Conservation (phyloP, 2,888 invertebrate genomes). For the Synanthedon myopaeformis region DNA sequence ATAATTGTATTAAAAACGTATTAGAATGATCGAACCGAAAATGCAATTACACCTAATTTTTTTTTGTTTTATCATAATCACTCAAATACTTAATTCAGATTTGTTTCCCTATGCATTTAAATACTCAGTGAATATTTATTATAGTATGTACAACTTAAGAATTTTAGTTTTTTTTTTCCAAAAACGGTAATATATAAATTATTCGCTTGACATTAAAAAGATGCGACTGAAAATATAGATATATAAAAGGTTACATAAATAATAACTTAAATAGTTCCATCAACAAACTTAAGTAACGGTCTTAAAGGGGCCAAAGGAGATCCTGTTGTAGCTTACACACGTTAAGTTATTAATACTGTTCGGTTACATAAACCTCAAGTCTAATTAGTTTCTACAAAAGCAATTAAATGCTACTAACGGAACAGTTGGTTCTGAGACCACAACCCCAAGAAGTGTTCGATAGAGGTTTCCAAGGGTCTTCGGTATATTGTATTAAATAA, state of each 20-base stretch:
- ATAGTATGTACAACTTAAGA: too few relatives aligned
- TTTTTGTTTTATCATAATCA: too few relatives aligned
- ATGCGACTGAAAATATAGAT: not conserved
- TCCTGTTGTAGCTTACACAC: conserved; percentile 35
- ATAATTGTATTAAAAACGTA: too few relatives aligned
- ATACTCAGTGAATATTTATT: too few relatives aligned
- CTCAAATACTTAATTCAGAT: too few relatives aligned
- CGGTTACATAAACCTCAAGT: conserved; percentile 60
- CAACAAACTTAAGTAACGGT: not conserved
- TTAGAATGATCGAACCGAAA: too few relatives aligned
- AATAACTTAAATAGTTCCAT: not conserved
- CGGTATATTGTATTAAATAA: conserved; percentile 6
- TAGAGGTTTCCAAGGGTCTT: conserved; percentile 42
- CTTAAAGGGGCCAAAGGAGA: conserved; percentile 14
- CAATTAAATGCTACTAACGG: conserved; percentile 59
- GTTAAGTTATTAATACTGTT: conserved; percentile 18
- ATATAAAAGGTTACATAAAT: not conserved
- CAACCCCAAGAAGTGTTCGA: conserved; percentile 49
- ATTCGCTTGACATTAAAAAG: too few relatives aligned
- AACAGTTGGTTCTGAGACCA: conserved; percentile 39
- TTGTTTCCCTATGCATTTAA: too few relatives aligned
- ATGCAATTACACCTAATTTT: too few relatives aligned
- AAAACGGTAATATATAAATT: too few relatives aligned
- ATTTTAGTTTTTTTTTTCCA: too few relatives aligned
- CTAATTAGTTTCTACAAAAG: conserved; percentile 67